Percentiles rank a stretch among this genome's conserved stretches.
Evolutionary conservation across 1,140 invertebrate species (phyloP).

Genomic region (Drosophila sechellia): DNA sequence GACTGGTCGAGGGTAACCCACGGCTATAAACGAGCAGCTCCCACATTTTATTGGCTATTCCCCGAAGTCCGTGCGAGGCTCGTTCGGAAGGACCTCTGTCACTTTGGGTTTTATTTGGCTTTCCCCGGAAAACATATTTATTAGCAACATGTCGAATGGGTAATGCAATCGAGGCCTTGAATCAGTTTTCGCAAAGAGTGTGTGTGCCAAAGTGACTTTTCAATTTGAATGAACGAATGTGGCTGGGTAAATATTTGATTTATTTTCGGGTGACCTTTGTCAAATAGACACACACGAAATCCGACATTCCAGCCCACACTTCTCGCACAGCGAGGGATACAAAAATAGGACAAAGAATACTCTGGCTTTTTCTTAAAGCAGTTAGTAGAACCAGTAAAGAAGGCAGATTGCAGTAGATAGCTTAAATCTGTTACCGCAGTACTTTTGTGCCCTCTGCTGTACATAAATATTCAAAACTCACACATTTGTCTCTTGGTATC

Average conservation of each 20-base stretch:
- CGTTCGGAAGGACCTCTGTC: slow-evolving; percentile 32
- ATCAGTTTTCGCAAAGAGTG: slow-evolving; percentile 49
- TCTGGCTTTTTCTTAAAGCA: too few relatives aligned
- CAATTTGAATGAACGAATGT: slow-evolving; percentile 75
- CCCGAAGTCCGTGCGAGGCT: slow-evolving; percentile 25
- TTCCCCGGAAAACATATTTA: slow-evolving; percentile 63
- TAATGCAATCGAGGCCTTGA: slow-evolving; percentile 68
- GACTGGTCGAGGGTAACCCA: slow-evolving; percentile 19
- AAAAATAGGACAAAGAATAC: not conserved
- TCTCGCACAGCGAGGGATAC: slow-evolving; percentile 10
- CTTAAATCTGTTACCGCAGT: not conserved
- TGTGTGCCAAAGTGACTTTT: slow-evolving; percentile 60
- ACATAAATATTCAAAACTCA: slow-evolving; percentile 10
- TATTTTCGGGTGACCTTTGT: slow-evolving; percentile 78
- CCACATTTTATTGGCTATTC: slow-evolving; percentile 51
- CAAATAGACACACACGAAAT: slow-evolving; percentile 52
- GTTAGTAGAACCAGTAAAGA: too few relatives aligned
- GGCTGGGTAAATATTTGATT: slow-evolving; percentile 76
- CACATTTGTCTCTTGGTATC: slow-evolving; percentile 59
- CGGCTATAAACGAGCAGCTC: slow-evolving; percentile 22
- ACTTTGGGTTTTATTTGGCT: slow-evolving; percentile 47
- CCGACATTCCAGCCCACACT: slow-evolving; percentile 14
- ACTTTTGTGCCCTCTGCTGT: not conserved
- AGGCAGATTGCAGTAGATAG: too few relatives aligned
- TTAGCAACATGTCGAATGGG: slow-evolving; percentile 75